Conservation (phyloP, 37 sponge, comb jelly and placozoan genomes). For the Crambe crambe region DNA sequence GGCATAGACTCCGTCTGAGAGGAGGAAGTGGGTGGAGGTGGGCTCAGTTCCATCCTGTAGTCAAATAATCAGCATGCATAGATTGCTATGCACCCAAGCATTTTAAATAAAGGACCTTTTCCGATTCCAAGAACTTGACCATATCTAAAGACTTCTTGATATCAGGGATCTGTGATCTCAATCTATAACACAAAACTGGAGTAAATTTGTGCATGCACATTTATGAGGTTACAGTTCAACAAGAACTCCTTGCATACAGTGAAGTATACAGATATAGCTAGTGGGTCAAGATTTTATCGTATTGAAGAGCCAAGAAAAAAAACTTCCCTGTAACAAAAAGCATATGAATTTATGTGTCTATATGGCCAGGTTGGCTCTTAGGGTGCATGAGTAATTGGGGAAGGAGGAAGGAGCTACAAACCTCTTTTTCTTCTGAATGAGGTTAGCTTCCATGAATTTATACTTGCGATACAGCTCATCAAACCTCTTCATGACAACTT, state of each 20-base stretch:
- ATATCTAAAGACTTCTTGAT: conserved; percentile 79
- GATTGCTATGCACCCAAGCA: neutral
- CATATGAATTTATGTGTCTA: too few relatives aligned
- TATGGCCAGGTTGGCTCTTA: too few relatives aligned
- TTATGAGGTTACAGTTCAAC: too few relatives aligned
- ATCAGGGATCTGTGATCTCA: conserved; percentile 83
- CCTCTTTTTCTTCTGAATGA: conserved; percentile 79
- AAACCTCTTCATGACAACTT: conserved; percentile 74
- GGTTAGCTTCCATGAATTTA: conserved; percentile 88
- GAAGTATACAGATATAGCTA: too few relatives aligned
- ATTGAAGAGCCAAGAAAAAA: too few relatives aligned
- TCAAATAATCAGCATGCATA: neutral
- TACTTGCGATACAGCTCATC: conserved; percentile 95
- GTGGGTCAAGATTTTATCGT: too few relatives aligned
- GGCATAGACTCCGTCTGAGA: conserved; percentile 86
- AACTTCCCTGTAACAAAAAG: too few relatives aligned
- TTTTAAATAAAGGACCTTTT: conserved; percentile 29
- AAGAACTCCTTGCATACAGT: too few relatives aligned
- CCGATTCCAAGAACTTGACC: conserved; percentile 49
- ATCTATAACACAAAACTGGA: conserved; percentile 20
- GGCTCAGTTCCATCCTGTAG: conserved; percentile 38
- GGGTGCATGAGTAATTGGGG: too few relatives aligned
- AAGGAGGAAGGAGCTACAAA: neutral
- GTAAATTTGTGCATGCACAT: neutral
- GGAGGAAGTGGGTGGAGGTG: conserved; percentile 69